Conservation (phyloP, 2,113 vertebrate genomes). For the Puntigrus tetrazona region DNA sequence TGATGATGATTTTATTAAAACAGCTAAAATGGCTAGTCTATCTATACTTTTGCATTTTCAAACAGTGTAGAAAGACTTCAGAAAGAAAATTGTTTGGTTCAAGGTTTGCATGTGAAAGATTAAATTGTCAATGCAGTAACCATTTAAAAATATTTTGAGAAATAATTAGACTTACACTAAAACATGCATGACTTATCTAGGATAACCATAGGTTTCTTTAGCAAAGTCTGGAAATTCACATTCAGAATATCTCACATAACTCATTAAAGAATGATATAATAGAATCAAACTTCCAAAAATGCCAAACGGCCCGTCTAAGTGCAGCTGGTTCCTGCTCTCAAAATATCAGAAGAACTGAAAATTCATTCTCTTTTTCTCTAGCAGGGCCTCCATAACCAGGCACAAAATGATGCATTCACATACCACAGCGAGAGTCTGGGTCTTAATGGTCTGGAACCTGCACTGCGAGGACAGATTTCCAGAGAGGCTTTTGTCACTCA, state of each 20-base stretch:
- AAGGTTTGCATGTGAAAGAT: neutral
- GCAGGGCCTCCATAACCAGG: neutral
- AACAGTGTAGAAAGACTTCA: neutral
- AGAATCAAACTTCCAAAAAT: neutral
- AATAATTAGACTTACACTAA: neutral
- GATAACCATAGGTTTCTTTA: neutral
- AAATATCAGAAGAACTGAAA: neutral
- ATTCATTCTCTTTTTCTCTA: neutral
- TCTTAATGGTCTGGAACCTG: slow-evolving; percentile 39
- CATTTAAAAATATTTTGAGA: neutral
- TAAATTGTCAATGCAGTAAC: neutral
- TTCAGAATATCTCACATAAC: neutral
- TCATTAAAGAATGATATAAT: neutral
- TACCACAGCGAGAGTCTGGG: slow-evolving; percentile 18
- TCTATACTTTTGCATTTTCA: neutral
- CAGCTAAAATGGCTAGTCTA: no score
- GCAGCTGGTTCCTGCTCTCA: neutral
- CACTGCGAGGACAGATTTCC: neutral
- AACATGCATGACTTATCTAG: neutral
- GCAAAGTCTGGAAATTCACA: neutral
- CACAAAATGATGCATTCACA: slow-evolving; percentile 18
- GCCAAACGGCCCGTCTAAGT: neutral
- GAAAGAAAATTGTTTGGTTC: neutral
- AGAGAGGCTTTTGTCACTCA: slow-evolving; percentile 18
- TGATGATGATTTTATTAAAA: no score